Base-by-base conservation (phyloP, 2,888 invertebrate species). In the Caenorhabditis macrosperma region DNA sequence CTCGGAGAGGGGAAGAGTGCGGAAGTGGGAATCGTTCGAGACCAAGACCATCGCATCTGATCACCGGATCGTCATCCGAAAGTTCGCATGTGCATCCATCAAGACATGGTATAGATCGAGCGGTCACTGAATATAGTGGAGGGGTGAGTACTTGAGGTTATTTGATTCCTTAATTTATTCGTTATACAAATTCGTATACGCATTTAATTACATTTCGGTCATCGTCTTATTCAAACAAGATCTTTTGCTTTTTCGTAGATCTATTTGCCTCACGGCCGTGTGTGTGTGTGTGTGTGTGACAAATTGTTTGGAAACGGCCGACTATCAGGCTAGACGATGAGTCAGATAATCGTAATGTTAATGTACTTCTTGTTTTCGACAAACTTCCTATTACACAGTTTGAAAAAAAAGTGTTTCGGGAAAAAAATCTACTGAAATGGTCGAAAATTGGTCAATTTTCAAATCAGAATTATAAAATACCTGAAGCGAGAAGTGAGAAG, bases 51-150 rank as follows among this genome's bases (percentile, higher is more conserved):
- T 85, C 84, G 50, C 84, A 85, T 46, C 82, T 72, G 52, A 85
- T 85, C 24, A 82, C 78, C 7, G 81, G 81, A 57, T 79, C 82
- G 35, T 72, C 54, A 12, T 81, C 79, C 2, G 75, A 71, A 26
- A 72, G 50, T 10, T 85, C 84, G 48, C 84, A 85, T 26, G 61
- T 54, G 63, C 84, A 85, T 9, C 77, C 82, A 35, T 85, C 84
- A 20, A 85, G 67, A 52, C 84, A 85, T 17, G 81, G 68, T 15
- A 60, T 63, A 7, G 69, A 28, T 4, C 75, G 82, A 15, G 60
- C 30, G 7, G 33, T n/a, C 7, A 15, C 78, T 78, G 72, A 17
- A 69, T n/a, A 38, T 54, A 63, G 24, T n/a, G n/a, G n/a, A n/a
- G n/a, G n/a, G n/a, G n/a, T n/a, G n/a, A n/a, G n/a, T n/a, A n/a